Evolutionary conservation across 2,113 vertebrate genomes (phyloP).

Genomic region (Nothocercus julius): DNA sequence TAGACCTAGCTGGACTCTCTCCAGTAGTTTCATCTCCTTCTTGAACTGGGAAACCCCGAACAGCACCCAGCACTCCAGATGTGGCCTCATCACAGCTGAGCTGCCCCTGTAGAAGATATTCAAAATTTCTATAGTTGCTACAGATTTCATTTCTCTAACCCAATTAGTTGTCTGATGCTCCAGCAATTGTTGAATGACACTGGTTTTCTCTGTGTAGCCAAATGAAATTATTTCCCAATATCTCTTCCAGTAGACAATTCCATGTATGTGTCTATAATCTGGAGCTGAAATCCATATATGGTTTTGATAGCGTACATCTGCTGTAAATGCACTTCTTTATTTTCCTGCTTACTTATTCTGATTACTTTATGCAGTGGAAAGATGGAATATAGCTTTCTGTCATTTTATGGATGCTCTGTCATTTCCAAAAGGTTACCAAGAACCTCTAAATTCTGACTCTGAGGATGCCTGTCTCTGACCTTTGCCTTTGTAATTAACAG

Average conservation of each 20-base stretch:
- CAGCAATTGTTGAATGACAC: background rate
- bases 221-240: background rate
- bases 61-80: too few relatives aligned
- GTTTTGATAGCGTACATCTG: background rate
- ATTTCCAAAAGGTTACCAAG: background rate
- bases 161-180: accelerated
- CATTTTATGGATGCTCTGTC: background rate
- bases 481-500: constrained; percentile 21
- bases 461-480: background rate
- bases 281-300: too few relatives aligned
- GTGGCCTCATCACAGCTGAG: too few relatives aligned
- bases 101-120: background rate
- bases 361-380: background rate
- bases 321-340: background rate
- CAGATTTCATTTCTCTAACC: background rate
- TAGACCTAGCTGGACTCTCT: too few relatives aligned
- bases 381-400: background rate
- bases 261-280: too few relatives aligned
- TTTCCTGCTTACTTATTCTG: background rate
- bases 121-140: background rate
- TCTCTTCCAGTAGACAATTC: background rate
- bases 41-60: too few relatives aligned
- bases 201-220: background rate
- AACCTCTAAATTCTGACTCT: background rate
- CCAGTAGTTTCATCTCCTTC: too few relatives aligned